Conservation (phyloP, 2,888 invertebrate genomes). For the Sthenelais limicola region DNA sequence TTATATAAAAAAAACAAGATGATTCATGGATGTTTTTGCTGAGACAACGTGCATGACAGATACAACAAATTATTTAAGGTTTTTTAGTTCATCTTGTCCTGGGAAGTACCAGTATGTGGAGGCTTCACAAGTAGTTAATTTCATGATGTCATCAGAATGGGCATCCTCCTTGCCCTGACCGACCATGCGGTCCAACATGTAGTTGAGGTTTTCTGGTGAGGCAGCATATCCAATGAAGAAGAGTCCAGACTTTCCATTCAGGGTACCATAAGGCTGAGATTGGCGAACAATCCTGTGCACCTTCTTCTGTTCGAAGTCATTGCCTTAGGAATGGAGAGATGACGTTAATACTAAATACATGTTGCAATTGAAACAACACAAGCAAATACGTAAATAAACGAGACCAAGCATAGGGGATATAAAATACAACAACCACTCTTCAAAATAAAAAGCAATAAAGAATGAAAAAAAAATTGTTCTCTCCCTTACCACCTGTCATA, state of each 20-base stretch:
- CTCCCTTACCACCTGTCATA: constrained; percentile 69
- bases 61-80: constrained; percentile 54
- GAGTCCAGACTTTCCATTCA: constrained; percentile 65
- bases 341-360: background rate
- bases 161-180: constrained; percentile 63
- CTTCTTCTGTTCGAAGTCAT: constrained; percentile 62
- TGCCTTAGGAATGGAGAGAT: constrained; percentile 56
- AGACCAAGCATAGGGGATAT: too few relatives aligned
- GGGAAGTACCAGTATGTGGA: constrained; percentile 73
- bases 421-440: too few relatives aligned
- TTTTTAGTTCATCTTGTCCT: constrained; percentile 62
- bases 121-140: constrained; percentile 63
- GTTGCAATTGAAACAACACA: background rate
- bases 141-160: constrained; percentile 70
- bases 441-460: too few relatives aligned
- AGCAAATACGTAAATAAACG: too few relatives aligned
- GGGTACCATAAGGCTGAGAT: constrained; percentile 70
- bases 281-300: constrained; percentile 71
- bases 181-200: constrained; percentile 72
- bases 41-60: too few relatives aligned
- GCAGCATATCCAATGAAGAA: constrained; percentile 72
- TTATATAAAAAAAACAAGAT: too few relatives aligned
- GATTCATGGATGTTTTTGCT: too few relatives aligned
- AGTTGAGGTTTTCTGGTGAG: constrained; percentile 67
- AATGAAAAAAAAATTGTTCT: too few relatives aligned